Conservation (phyloP, 2,113 vertebrate genomes). For the Crotalus viridis region DNA sequence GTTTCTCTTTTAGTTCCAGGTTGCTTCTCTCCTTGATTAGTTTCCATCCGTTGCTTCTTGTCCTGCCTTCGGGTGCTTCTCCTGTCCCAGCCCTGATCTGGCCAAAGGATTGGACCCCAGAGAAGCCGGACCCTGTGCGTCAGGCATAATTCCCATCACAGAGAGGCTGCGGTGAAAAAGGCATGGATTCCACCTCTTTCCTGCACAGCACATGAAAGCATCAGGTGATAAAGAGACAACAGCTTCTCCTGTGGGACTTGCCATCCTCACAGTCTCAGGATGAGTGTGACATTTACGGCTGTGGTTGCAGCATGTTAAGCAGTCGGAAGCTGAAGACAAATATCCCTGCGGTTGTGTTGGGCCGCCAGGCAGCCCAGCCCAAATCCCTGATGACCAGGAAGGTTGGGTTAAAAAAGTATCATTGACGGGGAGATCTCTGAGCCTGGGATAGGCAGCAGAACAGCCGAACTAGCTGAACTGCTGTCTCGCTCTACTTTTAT, state of each 20-base stretch:
- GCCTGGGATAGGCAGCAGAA: too few relatives aligned
- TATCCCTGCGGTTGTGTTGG: too few relatives aligned
- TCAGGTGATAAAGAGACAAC: background rate
- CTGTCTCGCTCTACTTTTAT: background rate
- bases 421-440: too few relatives aligned
- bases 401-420: too few relatives aligned
- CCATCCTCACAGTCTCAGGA: background rate
- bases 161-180: background rate
- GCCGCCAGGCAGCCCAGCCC: too few relatives aligned
- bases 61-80: too few relatives aligned
- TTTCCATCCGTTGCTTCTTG: too few relatives aligned
- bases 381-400: too few relatives aligned
- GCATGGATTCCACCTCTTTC: background rate
- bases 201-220: background rate
- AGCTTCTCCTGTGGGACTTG: background rate
- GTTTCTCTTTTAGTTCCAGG: too few relatives aligned
- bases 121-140: background rate
- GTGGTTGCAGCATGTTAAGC: background rate
- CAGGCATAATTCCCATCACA: background rate
- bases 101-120: background rate
- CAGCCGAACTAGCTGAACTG: background rate
- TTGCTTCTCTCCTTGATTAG: too few relatives aligned
- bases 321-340: background rate
- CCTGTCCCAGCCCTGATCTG: background rate
- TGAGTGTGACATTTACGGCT: background rate